A percentile compares a stretch with the other conserved stretches of the same genome.
These are phyloP conservation scores for Drosophila serrata DNA, from an alignment of 1,140 invertebrate species.

Conservation along the genomic window DNA sequence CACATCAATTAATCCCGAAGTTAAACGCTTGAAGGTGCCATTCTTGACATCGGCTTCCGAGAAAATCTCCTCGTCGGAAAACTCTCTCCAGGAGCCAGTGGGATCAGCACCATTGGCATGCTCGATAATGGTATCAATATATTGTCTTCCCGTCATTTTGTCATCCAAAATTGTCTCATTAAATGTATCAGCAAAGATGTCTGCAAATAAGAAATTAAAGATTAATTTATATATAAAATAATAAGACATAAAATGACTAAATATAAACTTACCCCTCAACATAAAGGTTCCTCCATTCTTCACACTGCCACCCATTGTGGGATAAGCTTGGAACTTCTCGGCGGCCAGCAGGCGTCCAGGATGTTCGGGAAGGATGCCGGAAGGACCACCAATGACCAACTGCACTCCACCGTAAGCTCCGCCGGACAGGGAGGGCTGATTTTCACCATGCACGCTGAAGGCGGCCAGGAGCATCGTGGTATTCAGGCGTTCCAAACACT, in stretches of 20 bases:
- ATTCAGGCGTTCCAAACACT: constrained; percentile 70
- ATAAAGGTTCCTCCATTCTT: constrained; percentile 81
- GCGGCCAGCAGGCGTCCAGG: constrained; percentile 71
- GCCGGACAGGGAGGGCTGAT: constrained; percentile 46
- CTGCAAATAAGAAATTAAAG: constrained; percentile 25
- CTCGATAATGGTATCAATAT: constrained; percentile 74
- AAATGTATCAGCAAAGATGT: constrained; percentile 75
- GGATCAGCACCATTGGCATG: constrained; percentile 81
- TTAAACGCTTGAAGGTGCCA: constrained; percentile 67
- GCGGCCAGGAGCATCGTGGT: constrained; percentile 68
- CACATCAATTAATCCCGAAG: constrained; percentile 79
- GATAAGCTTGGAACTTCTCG: constrained; percentile 76
- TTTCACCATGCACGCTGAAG: constrained; percentile 67
- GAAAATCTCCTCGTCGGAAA: constrained; percentile 75
- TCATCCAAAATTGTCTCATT: constrained; percentile 73
- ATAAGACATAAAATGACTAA: no score
- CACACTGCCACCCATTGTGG: constrained; percentile 77
- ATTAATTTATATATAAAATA: neutral
- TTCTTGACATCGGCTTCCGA: constrained; percentile 63
- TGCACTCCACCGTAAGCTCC: constrained; percentile 75
- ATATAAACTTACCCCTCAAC: constrained; percentile 61
- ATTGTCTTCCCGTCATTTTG: constrained; percentile 60
- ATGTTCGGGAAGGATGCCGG: constrained; percentile 78
- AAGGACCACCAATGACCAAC: constrained; percentile 81
- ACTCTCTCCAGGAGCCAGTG: constrained; percentile 72